Conservation (phyloP, 2,797 vertebrate genomes). For the Choloepus didactylus region DNA sequence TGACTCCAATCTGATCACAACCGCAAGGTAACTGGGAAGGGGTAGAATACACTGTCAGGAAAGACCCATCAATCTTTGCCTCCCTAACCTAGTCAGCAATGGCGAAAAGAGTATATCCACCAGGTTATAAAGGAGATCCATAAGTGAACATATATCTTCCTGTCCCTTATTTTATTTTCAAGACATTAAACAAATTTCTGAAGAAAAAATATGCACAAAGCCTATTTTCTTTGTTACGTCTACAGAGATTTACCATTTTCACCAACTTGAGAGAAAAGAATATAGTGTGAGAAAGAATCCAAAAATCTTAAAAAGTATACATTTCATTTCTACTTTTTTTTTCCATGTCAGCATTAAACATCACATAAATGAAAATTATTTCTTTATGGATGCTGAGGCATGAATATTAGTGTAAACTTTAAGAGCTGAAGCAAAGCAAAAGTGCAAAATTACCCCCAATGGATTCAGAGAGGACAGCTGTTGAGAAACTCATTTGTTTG, state of each 20-base stretch:
- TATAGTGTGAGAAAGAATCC: not conserved
- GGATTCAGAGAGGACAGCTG: not conserved
- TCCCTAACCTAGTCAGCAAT: not conserved
- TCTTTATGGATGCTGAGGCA: constrained; percentile 51
- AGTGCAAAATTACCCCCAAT: constrained; percentile 25
- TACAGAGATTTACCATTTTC: not conserved
- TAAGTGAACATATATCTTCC: not conserved
- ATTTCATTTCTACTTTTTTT: constrained; percentile 43
- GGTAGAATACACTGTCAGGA: not conserved
- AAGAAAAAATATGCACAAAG: not conserved
- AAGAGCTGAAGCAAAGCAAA: constrained; percentile 49
- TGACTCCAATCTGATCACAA: not conserved
- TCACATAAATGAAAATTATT: constrained; percentile 48
- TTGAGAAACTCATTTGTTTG: not conserved
- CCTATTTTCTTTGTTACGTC: constrained; percentile 47
- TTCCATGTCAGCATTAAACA: not conserved
- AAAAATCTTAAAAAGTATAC: constrained; percentile 17
- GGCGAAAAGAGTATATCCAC: not conserved
- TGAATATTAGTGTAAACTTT: constrained; percentile 45
- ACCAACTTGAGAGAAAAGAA: not conserved
- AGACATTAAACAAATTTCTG: constrained; percentile 11
- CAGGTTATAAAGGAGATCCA: not conserved
- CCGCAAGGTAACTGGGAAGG: not conserved
- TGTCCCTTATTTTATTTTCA: not conserved
- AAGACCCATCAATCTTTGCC: not conserved